Conservation (phyloP, 1,140 invertebrate species). For the Ostrea denselamellosa region DNA sequence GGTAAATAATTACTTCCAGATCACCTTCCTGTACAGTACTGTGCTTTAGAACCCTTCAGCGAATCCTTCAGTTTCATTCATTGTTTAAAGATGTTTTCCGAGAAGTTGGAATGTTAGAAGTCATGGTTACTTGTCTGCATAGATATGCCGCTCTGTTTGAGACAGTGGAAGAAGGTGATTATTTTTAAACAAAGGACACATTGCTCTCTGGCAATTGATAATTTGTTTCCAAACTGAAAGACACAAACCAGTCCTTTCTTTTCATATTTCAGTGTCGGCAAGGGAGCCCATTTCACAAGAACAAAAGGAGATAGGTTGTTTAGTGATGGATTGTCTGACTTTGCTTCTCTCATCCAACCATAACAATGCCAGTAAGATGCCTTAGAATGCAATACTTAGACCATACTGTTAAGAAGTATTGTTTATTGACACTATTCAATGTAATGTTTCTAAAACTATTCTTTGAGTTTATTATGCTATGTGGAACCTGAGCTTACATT, state of each 20-base stretch:
- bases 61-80: conserved; percentile 90
- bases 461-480: not conserved
- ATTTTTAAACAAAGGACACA: not conserved
- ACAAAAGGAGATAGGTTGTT: conserved; percentile 86
- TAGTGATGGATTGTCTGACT: conserved; percentile 93
- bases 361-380: conserved; percentile 86
- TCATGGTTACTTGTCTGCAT: conserved; percentile 95
- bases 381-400: no score
- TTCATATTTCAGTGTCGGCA: not conserved
- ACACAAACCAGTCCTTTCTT: not conserved
- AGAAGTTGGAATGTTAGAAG: conserved; percentile 98
- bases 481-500: conserved; percentile 77
- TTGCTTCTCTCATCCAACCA: conserved; percentile 88
- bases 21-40: conserved; percentile 87
- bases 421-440: no score
- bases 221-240: not conserved
- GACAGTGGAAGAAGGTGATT: conserved; percentile 81
- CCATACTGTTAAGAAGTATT: no score
- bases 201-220: not conserved
- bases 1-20: conserved; percentile 64
- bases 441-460: no score
- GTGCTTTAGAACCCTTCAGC: conserved; percentile 92
- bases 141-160: conserved; percentile 90
- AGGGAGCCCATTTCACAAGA: conserved; percentile 64
- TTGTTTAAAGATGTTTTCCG: conserved; percentile 99